Evolutionary conservation across 2,888 invertebrate genomes (phyloP).

Genomic region (Dione vanillae): DNA sequence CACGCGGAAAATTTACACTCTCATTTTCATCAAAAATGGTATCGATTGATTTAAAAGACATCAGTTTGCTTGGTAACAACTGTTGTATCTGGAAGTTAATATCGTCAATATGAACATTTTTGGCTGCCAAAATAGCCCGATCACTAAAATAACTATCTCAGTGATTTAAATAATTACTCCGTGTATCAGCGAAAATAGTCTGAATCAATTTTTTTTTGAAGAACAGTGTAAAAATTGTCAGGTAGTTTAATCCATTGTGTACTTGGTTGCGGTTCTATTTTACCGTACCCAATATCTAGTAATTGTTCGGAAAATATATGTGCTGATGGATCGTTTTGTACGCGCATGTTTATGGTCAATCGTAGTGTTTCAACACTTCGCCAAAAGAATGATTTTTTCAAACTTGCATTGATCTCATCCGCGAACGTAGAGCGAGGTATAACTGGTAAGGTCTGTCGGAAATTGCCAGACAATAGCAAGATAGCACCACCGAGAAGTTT

Average conservation of each 20-base stretch:
- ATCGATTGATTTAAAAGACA: slow-evolving; percentile 45
- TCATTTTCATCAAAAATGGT: slow-evolving; percentile 39
- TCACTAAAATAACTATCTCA: slow-evolving; percentile 44
- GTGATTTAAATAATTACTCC: slow-evolving; percentile 42
- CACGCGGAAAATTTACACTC: slow-evolving; percentile 37
- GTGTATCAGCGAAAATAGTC: slow-evolving; percentile 43
- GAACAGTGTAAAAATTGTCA: slow-evolving; percentile 45
- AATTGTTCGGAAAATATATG: slow-evolving; percentile 43
- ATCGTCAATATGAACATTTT: slow-evolving; percentile 47
- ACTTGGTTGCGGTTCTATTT: slow-evolving; percentile 45
- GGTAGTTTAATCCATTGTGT: slow-evolving; percentile 47
- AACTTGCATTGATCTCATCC: too few species aligned
- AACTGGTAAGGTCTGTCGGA: slow-evolving; percentile 46
- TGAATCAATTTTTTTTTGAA: slow-evolving; percentile 46
- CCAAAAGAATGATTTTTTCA: too few species aligned
- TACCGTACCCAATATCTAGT: slow-evolving; percentile 48
- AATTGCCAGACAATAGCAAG: slow-evolving; percentile 47
- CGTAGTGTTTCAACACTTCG: too few species aligned
- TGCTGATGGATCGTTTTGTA: slow-evolving; percentile 47
- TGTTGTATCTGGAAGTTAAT: too few species aligned
- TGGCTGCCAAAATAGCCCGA: slow-evolving; percentile 46
- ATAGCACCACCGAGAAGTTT: slow-evolving; percentile 44
- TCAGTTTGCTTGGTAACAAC: slow-evolving; percentile 39
- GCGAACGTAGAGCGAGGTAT: too few species aligned
- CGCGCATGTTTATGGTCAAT: too few species aligned